A percentile compares a stretch with the other conserved stretches of the same genome.
Evolutionary conservation across 2,888 invertebrate genomes (phyloP).

Genomic region (Ectropis crepuscularia): DNA sequence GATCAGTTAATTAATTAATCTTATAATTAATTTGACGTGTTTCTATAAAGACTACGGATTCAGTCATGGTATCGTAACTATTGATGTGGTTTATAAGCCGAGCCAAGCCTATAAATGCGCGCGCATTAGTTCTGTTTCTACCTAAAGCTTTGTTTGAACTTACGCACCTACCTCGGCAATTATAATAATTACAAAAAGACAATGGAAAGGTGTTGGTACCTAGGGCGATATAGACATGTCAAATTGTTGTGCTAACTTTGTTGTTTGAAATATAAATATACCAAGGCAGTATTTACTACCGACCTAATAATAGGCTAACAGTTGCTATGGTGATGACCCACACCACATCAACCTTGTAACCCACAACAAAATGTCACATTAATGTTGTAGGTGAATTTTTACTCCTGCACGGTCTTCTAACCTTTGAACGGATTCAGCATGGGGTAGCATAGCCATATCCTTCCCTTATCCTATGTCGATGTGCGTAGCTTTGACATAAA

Average conservation of each 20-base stretch:
- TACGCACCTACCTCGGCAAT: neutral
- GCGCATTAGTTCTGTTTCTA: slow-evolving; percentile 45
- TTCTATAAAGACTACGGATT: slow-evolving; percentile 16
- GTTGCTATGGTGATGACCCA: slow-evolving; percentile 36
- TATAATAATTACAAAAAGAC: slow-evolving; percentile 1
- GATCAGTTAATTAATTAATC: slow-evolving; percentile 1
- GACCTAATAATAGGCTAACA: slow-evolving; percentile 8
- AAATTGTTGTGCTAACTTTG: slow-evolving; percentile 4
- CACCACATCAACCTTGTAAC: too few relatives aligned
- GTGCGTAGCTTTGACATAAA: too few relatives aligned
- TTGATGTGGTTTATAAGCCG: slow-evolving; percentile 39
- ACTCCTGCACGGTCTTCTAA: too few relatives aligned
- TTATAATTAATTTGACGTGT: slow-evolving; percentile 2
- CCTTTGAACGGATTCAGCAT: too few relatives aligned
- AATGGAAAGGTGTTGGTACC: slow-evolving; percentile 2
- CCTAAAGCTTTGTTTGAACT: slow-evolving; percentile 11
- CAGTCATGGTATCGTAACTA: slow-evolving; percentile 35
- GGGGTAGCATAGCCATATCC: too few relatives aligned
- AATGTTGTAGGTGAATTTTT: too few relatives aligned
- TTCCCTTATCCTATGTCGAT: too few relatives aligned
- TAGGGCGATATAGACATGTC: neutral
- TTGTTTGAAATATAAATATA: slow-evolving; percentile 1
- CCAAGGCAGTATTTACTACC: neutral
- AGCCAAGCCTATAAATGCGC: slow-evolving; percentile 51
- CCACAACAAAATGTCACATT: slow-evolving; percentile 5